Base-by-base conservation (phyloP, 2,797 vertebrate genomes). In the Sandelia bainsii region DNA sequence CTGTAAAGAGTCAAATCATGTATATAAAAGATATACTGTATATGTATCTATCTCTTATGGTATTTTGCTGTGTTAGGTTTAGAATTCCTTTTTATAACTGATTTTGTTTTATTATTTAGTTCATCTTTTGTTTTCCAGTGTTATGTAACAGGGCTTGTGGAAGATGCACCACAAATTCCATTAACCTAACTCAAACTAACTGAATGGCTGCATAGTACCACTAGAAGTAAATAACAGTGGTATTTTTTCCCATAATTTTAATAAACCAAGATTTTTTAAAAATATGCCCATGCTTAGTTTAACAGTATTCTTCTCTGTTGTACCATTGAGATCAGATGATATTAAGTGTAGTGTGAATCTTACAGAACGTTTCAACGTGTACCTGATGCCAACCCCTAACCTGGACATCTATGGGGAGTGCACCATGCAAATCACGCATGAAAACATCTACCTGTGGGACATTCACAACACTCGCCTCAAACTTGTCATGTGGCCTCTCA, bases 401-500 rank as follows among this genome's bases (percentile, higher is more conserved):
- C 94, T 99, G 95, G 98, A 99, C 92, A 99, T 99, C 93, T 99
- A 99, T 20, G 98, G 98, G 19, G 98, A 99, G 93, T 99, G 98
- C 94, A 99, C 98, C 80, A 99, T 99, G 98, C 98, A 99, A 93
- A 99, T 99, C 91, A 99, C 98, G 13, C 98, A 99, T 42, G 98
- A 99, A 92, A 98, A 99, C 93, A 99, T 99, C 91, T 98, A 99
- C 94, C 96, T 99, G 85, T 99, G 98, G 98, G 98, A 99, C 86
- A 96, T 99, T 79, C 97, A 98, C 94, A 99, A 99, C 49, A 96
- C 97, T 82, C 96, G 98, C 87, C 96, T 99, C 86, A 99, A 98
- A 84, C 93, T 99, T 84, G 96, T 99, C 88, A 98, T 98, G 97
- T 99, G 98, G 98, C 98, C 98, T 3, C 96, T 99, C 78, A 98